A percentile compares a stretch with the other conserved stretches of the same genome.
These are phyloP conservation scores for Botia kubotai DNA, from an alignment of 2,797 vertebrate genomes.

Conservation along the genomic window DNA sequence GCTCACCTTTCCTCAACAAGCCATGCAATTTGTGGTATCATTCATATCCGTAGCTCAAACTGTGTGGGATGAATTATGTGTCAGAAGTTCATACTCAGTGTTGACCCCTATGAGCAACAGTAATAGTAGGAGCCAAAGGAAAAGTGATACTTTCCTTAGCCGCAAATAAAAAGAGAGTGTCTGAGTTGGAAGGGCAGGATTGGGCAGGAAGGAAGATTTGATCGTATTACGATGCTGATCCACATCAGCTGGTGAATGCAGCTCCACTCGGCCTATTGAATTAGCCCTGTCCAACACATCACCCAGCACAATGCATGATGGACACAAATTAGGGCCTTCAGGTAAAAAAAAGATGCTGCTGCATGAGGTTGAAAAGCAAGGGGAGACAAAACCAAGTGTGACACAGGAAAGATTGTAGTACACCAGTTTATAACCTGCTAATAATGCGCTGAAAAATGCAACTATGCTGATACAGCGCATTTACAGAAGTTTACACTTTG, in stretches of 20 bases:
- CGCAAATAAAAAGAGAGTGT: not conserved
- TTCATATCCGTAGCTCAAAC: too few species aligned
- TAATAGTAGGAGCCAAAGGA: not conserved
- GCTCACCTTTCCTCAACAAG: too few species aligned
- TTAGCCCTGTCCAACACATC: constrained; percentile 46
- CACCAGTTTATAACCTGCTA: not conserved
- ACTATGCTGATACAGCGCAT: not conserved
- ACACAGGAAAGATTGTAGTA: not conserved
- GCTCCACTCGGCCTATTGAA: constrained; percentile 44
- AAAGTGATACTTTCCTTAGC: not conserved
- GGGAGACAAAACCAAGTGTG: not conserved
- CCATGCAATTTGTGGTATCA: too few species aligned
- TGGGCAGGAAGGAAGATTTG: not conserved
- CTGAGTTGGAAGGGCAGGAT: not conserved
- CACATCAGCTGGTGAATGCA: not conserved
- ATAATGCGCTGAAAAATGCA: constrained; percentile 28
- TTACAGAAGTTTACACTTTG: too few species aligned
- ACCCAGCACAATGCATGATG: constrained; percentile 43
- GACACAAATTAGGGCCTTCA: constrained; percentile 31
- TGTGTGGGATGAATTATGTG: too few species aligned
- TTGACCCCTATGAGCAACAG: not conserved
- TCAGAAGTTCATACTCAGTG: too few species aligned
- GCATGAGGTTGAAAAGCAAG: not conserved
- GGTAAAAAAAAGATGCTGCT: not conserved
- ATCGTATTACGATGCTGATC: constrained; percentile 38